A percentile compares a stretch with the other conserved stretches of the same genome.
Evolutionary conservation across 2,113 vertebrate genomes (phyloP).

Genomic region (Pomatorhinus ruficollis): DNA sequence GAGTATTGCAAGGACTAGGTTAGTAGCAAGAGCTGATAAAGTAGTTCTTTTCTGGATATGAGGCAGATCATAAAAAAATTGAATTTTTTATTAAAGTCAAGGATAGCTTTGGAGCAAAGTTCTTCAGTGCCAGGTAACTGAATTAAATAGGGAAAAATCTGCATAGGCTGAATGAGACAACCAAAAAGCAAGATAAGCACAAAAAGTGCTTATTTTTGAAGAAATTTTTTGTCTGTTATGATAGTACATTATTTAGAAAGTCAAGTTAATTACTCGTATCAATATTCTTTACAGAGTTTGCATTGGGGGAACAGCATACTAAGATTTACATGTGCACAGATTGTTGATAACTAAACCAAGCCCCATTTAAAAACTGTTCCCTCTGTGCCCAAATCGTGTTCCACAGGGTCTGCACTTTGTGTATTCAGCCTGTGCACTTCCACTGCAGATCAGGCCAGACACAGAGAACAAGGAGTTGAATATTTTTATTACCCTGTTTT

Average conservation of each 20-base stretch:
- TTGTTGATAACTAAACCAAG: neutral
- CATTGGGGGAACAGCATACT: neutral
- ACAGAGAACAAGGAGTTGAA: neutral
- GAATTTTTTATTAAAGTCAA: neutral
- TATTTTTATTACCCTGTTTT: slow-evolving; percentile 41
- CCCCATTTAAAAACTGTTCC: neutral
- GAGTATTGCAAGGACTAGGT: neutral
- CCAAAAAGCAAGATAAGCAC: neutral
- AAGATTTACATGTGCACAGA: neutral
- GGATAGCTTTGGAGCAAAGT: neutral
- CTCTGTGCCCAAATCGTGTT: neutral
- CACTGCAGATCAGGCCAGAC: neutral
- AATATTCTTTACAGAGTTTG: neutral
- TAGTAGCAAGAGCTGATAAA: neutral
- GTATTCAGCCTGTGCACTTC: neutral
- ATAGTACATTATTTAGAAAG: neutral
- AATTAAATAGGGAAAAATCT: neutral
- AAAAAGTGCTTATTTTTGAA: neutral
- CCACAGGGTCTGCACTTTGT: neutral
- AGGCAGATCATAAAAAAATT: neutral
- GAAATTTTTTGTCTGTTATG: neutral
- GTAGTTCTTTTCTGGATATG: neutral
- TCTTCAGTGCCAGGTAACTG: neutral
- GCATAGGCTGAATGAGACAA: neutral
- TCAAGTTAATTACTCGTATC: neutral